phyloP scores from a whole-genome alignment of 2,888 invertebrate genomes.

The Candidula unifasciata region DNA sequence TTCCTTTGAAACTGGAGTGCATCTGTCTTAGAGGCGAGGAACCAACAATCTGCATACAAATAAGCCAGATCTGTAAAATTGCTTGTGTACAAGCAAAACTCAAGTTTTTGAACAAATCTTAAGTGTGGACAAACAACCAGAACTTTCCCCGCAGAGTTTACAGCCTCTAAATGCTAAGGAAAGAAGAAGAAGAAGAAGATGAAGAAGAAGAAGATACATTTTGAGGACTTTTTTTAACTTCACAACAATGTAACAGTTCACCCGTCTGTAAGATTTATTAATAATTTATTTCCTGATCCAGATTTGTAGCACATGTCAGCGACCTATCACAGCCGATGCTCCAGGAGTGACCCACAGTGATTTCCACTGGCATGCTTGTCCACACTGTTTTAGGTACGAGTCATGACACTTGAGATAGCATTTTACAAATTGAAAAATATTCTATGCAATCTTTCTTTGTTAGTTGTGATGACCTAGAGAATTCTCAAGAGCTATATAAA shows the following conservation, averaged over 20 bases:
- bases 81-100: no score
- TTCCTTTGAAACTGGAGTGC: no score
- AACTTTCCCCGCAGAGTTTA: no score
- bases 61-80: no score
- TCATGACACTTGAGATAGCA: neutral
- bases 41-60: no score
- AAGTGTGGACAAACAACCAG: no score
- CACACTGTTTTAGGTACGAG: conserved; percentile 66
- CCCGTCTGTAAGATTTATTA: neutral
- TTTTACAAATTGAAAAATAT: no score
- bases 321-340: conserved; percentile 70
- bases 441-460: no score
- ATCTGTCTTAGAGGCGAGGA: no score
- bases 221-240: neutral
- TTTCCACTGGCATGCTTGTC: conserved; percentile 73
- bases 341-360: conserved; percentile 71
- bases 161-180: neutral
- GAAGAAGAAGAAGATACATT: neutral
- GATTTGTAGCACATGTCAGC: conserved; percentile 69
- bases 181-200: neutral
- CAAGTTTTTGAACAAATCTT: no score
- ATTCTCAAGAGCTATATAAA: no score
- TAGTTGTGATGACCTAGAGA: no score
- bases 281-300: conserved; percentile 44
- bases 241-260: neutral